These are phyloP conservation scores for Potorous gilbertii DNA, from an alignment of 2,797 vertebrate species.

Conservation along the genomic window DNA sequence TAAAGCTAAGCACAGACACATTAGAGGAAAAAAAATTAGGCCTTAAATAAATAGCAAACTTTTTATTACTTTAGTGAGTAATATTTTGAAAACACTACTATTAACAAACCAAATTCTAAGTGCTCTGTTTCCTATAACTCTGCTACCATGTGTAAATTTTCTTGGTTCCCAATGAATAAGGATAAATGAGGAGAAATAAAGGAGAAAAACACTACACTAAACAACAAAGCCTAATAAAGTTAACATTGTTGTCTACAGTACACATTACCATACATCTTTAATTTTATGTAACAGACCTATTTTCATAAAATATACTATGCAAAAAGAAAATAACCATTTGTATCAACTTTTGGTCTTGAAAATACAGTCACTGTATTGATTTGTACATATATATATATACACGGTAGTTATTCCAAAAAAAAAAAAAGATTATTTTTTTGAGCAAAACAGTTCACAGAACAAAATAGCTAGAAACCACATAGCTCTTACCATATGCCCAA, in stretches of 20 bases:
- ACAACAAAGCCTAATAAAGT: not conserved
- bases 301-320: not conserved
- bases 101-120: not conserved
- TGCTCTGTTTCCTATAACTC: not conserved
- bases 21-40: not conserved
- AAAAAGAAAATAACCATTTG: not conserved
- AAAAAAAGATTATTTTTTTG: not conserved
- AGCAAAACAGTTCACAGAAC: not conserved
- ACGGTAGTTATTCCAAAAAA: not conserved
- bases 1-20: conserved; percentile 86
- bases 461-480: not conserved
- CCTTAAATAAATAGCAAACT: conserved; percentile 13
- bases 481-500: not conserved
- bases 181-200: not conserved
- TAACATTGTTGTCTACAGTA: not conserved
- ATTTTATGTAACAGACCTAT: not conserved
- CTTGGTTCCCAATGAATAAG: not conserved
- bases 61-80: conserved; percentile 8
- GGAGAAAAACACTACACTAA: not conserved
- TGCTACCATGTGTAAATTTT: not conserved
- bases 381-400: not conserved
- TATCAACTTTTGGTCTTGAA: not conserved
- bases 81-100: conserved; percentile 11
- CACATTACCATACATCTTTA: not conserved
- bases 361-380: not conserved